A percentile compares a stretch with the other conserved stretches of the same genome.
Evolutionary conservation across 2,113 vertebrate species (phyloP).

Genomic region (Todiramphus saurophagus): DNA sequence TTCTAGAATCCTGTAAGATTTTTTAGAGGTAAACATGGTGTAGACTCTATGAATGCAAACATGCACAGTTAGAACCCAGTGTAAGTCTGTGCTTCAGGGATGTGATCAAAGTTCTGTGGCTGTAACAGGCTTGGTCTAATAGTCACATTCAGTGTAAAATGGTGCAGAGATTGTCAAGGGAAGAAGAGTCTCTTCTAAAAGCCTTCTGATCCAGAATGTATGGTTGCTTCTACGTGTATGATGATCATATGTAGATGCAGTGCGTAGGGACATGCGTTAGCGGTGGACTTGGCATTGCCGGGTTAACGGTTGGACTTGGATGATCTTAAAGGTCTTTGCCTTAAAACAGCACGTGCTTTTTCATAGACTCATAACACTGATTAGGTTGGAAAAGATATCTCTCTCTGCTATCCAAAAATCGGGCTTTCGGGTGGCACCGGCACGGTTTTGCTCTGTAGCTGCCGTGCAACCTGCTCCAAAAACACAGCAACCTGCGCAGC

Average conservation of each 20-base stretch:
- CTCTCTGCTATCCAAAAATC: neutral
- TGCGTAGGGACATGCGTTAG: neutral
- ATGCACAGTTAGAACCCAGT: neutral
- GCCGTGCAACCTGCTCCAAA: neutral
- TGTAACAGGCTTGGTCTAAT: neutral
- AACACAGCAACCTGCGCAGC: neutral
- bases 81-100: neutral
- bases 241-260: neutral
- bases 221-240: neutral
- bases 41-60: neutral
- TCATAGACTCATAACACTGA: no score
- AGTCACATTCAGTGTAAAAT: neutral
- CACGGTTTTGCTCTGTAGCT: neutral
- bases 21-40: neutral
- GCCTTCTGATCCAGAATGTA: rapidly evolving
- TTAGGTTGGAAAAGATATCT: no score
- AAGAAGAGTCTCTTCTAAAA: neutral
- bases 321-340: neutral
- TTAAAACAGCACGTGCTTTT: no score
- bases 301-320: neutral
- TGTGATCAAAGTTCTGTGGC: neutral
- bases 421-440: neutral
- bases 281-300: neutral
- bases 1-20: neutral
- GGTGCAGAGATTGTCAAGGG: neutral